phyloP scores from a whole-genome alignment of 2,888 invertebrate species.

The Zygogramma bicolorata region DNA sequence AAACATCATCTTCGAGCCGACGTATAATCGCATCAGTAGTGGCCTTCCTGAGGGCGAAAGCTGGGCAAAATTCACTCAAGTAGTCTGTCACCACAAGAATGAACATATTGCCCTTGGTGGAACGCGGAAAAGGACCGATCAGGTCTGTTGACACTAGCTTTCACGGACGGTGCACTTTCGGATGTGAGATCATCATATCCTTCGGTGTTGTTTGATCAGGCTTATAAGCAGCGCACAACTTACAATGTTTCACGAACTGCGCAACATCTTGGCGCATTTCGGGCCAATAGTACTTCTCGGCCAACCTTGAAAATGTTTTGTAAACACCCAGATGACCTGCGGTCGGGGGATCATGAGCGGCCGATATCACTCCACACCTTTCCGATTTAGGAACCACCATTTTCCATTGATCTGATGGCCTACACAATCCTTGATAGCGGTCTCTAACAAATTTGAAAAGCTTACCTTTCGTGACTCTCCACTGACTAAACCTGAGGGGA shows the following conservation, averaged over 20 bases:
- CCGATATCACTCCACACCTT: neutral
- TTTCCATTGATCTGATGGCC: neutral
- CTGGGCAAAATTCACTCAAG: slow-evolving; percentile 25
- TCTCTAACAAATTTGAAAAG: neutral
- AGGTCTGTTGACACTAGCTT: slow-evolving; percentile 18
- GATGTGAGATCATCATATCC: neutral
- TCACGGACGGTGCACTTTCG: neutral
- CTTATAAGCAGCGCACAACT: neutral
- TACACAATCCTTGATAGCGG: neutral
- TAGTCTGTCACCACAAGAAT: slow-evolving; percentile 22
- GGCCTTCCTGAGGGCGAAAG: neutral
- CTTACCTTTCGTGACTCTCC: neutral
- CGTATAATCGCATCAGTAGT: too few relatives aligned
- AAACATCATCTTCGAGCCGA: neutral
- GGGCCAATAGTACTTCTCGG: slow-evolving; percentile 9
- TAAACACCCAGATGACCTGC: neutral
- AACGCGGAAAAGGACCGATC: slow-evolving; percentile 26
- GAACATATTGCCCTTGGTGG: slow-evolving; percentile 20
- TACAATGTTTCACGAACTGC: neutral
- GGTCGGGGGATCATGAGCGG: neutral
- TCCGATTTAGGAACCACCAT: neutral
- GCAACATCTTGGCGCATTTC: neutral
- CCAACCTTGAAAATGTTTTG: neutral
- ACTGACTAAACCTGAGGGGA: too few relatives aligned
- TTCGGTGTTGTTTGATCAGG: neutral